Evolutionary conservation across 2,888 invertebrate species (phyloP).

Genomic region (Dimorphilus gyrociliatus): DNA sequence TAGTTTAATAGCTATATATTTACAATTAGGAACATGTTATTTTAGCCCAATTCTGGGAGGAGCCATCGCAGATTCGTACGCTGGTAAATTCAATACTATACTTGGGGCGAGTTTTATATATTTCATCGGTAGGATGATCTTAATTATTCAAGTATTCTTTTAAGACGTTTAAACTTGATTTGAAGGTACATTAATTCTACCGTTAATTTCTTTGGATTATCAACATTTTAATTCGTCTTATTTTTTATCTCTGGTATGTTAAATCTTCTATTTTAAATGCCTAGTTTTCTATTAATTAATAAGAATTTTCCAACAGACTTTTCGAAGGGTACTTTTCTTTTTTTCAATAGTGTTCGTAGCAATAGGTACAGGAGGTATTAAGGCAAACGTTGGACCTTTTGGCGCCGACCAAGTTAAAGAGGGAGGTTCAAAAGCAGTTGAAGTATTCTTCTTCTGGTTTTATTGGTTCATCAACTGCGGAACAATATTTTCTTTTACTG

Average conservation of each 20-base stretch:
- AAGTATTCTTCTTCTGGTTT: slow-evolving; percentile 29
- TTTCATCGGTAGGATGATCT: slow-evolving; percentile 15
- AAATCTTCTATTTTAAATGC: background rate
- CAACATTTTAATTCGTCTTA: too few relatives aligned
- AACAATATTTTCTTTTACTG: slow-evolving; percentile 20
- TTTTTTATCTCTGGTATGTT: too few relatives aligned
- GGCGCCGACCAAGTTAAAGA: slow-evolving; percentile 28
- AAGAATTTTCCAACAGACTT: slow-evolving; percentile 10
- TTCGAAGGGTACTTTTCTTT: slow-evolving; percentile 16
- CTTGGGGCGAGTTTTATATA: slow-evolving; percentile 21
- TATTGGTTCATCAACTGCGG: slow-evolving; percentile 33
- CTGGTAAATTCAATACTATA: slow-evolving; percentile 25
- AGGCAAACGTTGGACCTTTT: slow-evolving; percentile 29
- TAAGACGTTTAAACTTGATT: too few relatives aligned
- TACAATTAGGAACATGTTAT: slow-evolving; percentile 10
- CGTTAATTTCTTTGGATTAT: too few relatives aligned
- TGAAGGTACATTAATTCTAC: too few relatives aligned
- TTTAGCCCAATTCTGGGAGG: slow-evolving; percentile 25
- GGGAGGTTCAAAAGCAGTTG: slow-evolving; percentile 18
- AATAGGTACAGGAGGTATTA: slow-evolving; percentile 28
- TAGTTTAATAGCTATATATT: too few relatives aligned
- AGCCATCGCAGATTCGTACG: slow-evolving; percentile 19
- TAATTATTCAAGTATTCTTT: too few relatives aligned
- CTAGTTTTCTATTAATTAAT: too few relatives aligned
- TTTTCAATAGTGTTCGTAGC: slow-evolving; percentile 19